phyloP scores from a whole-genome alignment of 2,113 vertebrate genomes.

The Gila orcuttii region DNA sequence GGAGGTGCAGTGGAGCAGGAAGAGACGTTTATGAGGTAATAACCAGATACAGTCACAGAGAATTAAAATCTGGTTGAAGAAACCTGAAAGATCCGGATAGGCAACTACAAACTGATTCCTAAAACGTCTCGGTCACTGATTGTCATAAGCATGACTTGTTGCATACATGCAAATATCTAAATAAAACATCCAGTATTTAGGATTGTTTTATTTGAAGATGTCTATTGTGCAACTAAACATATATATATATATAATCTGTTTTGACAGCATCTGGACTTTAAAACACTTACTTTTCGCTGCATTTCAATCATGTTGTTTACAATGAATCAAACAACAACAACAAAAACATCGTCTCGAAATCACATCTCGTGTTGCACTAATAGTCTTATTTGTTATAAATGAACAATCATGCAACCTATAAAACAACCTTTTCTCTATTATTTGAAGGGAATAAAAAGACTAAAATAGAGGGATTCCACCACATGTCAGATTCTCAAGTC shows the following conservation, averaged over 20 bases:
- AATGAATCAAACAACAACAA: neutral
- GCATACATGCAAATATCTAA: neutral
- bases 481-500: neutral
- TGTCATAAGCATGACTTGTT: constrained; percentile 6
- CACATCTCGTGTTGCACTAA: neutral
- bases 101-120: neutral
- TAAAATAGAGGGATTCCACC: neutral
- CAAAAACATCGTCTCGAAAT: neutral
- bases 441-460: neutral
- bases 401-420: neutral
- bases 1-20: constrained; percentile 26
- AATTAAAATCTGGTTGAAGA: neutral
- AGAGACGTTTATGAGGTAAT: constrained; percentile 40
- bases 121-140: neutral
- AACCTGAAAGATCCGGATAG: neutral
- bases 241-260: neutral
- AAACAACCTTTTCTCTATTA: neutral
- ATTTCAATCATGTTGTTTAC: neutral
- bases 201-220: neutral
- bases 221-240: neutral
- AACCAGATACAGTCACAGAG: constrained; percentile 29
- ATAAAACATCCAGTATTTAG: neutral
- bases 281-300: neutral
- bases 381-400: neutral
- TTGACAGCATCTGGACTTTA: neutral